phyloP scores from a whole-genome alignment of 2,797 vertebrate species.

The Sebastiscus tertius region DNA sequence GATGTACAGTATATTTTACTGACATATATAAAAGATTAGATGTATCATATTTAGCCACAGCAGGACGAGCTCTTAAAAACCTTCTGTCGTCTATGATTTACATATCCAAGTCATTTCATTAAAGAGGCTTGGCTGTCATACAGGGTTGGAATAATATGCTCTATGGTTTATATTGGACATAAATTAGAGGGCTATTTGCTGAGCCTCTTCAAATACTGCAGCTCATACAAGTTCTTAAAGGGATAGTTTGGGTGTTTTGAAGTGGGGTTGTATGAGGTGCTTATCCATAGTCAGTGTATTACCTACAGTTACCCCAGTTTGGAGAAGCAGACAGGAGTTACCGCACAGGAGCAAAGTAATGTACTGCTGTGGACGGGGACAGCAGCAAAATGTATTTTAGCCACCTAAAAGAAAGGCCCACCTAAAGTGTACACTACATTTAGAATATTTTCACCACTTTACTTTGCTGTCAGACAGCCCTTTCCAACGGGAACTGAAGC shows the following conservation, averaged over 20 bases:
- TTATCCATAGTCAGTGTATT: no score
- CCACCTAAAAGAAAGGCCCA: no score
- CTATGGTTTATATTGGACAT: background rate
- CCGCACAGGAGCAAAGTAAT: no score
- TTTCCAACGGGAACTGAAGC: no score
- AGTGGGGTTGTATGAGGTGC: no score
- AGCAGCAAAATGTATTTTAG: no score
- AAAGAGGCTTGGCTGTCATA: background rate
- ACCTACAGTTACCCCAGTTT: no score
- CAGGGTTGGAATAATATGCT: background rate
- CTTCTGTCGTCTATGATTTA: slow-evolving; percentile 7
- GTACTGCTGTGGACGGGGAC: fast-evolving
- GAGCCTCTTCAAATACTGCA: background rate
- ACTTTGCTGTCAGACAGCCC: no score
- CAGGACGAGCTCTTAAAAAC: background rate
- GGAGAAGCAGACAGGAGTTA: no score
- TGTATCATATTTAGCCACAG: background rate
- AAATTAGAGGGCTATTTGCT: background rate
- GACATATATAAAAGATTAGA: slow-evolving; percentile 11
- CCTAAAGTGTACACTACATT: no score
- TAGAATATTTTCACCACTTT: no score
- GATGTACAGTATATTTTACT: background rate
- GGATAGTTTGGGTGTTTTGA: no score
- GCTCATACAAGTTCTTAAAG: background rate
- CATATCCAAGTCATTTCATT: background rate